Evolutionary conservation across 1,140 invertebrate genomes (phyloP), one percentile per base, ranked within the genome.

Genomic region (Psix sp.): DNA sequence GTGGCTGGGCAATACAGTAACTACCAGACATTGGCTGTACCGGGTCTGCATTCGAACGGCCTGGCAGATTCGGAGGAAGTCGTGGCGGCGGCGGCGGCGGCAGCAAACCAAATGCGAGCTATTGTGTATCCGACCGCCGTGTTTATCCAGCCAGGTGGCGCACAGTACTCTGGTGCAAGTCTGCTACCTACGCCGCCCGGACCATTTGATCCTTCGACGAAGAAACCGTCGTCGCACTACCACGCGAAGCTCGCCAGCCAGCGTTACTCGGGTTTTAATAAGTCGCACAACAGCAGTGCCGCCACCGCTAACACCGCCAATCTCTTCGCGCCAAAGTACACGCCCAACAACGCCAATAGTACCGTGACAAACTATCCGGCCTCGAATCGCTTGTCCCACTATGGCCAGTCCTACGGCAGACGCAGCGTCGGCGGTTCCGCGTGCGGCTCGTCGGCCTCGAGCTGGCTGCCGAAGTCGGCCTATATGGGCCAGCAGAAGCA

Each of bases 111-210:
- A 33, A 80, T 86, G 78, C 83, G 84, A 17, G 36, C 81, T 1
- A 75, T 85, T 20, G 54, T 85, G 7, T 86, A 86, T 48, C 82
- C 83, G 24, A 72, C 80, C 13, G 26, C 82, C 5, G 57, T 85
- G 15, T 86, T 82, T 74, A 76, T 84, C 65, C 60, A 72, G 14
- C 81, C 83, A 15, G 62, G 51, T 49, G 59, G 51, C 75, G 13
- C 48, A 26, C 49, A 45, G 9, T 77, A 57, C 48, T 66, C 31
- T 10, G 77, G 81, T 15, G 39, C 74, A 13, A 85, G 82, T 65
- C 76, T 86, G 0, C 62, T 86, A 6, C 84, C 84, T 2, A 85
- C 84, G 7, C 84, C 83, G 2, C 24, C 63, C 5, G 54, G 45
- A n/a, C 65, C n/a, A n/a, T n/a, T n/a, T n/a, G n/a, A n/a, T n/a